phyloP scores from a whole-genome alignment of 2,113 vertebrate genomes.

The Ranitomeya variabilis region DNA sequence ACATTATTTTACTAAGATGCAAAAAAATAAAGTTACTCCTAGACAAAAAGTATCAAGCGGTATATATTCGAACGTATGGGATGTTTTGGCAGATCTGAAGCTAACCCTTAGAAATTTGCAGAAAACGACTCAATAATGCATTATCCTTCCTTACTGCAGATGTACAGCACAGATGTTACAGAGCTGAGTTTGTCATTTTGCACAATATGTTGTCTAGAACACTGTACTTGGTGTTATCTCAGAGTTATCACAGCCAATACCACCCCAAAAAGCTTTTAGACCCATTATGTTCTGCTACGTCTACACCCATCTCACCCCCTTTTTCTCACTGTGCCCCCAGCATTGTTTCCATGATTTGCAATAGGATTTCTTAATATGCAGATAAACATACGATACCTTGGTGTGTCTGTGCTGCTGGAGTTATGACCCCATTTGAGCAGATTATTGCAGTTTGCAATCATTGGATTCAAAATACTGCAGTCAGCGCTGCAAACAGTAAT shows the following conservation, averaged over 20 bases:
- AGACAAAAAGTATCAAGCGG: background rate
- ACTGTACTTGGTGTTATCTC: background rate
- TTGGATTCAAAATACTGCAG: background rate
- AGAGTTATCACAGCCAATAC: background rate
- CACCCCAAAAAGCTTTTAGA: background rate
- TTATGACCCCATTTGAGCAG: slow-evolving; percentile 2
- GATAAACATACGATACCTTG: slow-evolving; percentile 22
- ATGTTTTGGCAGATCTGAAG: background rate
- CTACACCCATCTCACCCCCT: background rate
- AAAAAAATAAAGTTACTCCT: background rate
- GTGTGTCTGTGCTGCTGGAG: background rate
- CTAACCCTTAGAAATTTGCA: background rate
- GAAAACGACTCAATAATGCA: no score
- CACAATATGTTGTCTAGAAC: background rate
- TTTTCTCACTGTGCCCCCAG: background rate
- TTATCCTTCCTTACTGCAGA: background rate
- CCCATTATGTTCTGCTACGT: background rate
- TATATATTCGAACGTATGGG: background rate
- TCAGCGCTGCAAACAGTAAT: rapidly evolving
- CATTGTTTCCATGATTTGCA: background rate
- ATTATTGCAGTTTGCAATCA: background rate
- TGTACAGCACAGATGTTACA: background rate
- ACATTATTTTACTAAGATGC: background rate
- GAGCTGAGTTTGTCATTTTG: background rate
- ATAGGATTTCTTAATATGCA: background rate